A percentile compares a stretch with the other conserved stretches of the same genome.
Evolutionary conservation across 2,113 vertebrate species (phyloP).

Genomic region (Gracilinanus agilis): DNA sequence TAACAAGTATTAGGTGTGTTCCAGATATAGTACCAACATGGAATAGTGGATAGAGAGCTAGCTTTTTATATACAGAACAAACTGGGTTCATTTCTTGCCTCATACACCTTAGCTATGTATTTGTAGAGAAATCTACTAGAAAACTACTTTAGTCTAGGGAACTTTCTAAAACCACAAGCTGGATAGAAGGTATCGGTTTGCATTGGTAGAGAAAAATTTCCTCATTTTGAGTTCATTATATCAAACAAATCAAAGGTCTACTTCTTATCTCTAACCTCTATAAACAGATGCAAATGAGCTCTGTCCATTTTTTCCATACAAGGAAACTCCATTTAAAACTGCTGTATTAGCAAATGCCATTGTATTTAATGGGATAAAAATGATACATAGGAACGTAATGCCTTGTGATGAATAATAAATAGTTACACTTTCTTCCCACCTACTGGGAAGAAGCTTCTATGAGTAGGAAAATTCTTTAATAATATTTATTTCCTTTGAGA

Average conservation of each 20-base stretch:
- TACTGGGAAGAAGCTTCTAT: neutral
- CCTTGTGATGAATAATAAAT: neutral
- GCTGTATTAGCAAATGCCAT: neutral
- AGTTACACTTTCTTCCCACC: neutral
- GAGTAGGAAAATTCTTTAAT: neutral
- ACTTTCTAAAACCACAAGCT: neutral
- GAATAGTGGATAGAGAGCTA: neutral
- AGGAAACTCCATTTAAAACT: neutral
- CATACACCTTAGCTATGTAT: neutral
- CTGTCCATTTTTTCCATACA: neutral
- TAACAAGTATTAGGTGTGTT: neutral
- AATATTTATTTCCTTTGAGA: neutral
- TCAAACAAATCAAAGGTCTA: neutral
- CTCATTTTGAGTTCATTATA: neutral
- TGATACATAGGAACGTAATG: neutral
- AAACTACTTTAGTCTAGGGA: too few species aligned
- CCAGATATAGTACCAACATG: neutral
- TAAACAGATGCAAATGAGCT: neutral
- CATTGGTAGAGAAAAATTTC: neutral
- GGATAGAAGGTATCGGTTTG: neutral
- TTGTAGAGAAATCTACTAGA: too few species aligned
- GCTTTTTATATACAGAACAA: neutral
- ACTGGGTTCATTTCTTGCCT: neutral
- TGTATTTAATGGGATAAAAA: conserved; percentile 16
- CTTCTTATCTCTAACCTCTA: neutral